These are phyloP conservation scores for Blennius ocellaris DNA, from an alignment of 2,113 vertebrate species.

Conservation along the genomic window DNA sequence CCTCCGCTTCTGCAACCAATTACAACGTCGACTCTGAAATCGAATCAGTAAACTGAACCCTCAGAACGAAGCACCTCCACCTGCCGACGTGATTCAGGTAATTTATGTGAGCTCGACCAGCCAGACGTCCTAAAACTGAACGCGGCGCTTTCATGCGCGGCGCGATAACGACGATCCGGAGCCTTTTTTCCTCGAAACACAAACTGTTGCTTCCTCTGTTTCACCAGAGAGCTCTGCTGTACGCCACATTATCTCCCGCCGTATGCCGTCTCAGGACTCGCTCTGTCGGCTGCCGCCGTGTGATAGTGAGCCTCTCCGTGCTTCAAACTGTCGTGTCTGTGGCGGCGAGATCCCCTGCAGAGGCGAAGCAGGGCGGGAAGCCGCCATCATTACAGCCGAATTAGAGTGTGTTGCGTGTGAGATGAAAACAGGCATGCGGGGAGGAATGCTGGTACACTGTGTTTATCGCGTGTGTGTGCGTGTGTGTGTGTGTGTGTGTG, in stretches of 20 bases:
- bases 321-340: constrained; percentile 10
- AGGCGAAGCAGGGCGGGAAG: constrained; percentile 33
- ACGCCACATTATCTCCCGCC: constrained; percentile 1
- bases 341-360: constrained; percentile 22
- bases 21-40: too few relatives aligned
- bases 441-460: constrained; percentile 37
- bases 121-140: too few relatives aligned
- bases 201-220: background rate
- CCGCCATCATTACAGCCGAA: constrained; percentile 63
- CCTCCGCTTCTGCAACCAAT: too few relatives aligned
- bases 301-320: background rate
- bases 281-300: constrained; percentile 13
- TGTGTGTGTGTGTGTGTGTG: constrained; percentile 21
- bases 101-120: too few relatives aligned
- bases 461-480: constrained; percentile 19
- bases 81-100: too few relatives aligned
- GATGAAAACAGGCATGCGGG: constrained; percentile 32
- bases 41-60: too few relatives aligned
- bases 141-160: background rate
- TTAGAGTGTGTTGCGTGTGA: constrained; percentile 24
- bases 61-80: too few relatives aligned
- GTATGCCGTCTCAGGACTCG: background rate
- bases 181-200: background rate
- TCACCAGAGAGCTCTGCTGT: background rate
- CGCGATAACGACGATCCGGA: background rate